These are phyloP conservation scores for Trichomycterus rosablanca DNA, from an alignment of 2,113 vertebrate genomes.

Conservation along the genomic window DNA sequence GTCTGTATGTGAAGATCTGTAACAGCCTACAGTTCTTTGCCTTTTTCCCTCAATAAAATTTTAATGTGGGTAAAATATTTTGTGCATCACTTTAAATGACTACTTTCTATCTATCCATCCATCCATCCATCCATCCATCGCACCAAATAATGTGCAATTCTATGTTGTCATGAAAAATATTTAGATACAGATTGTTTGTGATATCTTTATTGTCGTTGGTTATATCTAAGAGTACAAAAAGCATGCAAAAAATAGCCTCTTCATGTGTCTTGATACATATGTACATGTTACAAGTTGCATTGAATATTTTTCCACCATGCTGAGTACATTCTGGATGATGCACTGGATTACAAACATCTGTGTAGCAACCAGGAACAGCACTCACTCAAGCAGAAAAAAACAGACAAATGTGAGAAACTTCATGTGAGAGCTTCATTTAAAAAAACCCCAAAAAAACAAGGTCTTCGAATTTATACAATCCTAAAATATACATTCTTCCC, in stretches of 20 bases:
- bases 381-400: conserved; percentile 43
- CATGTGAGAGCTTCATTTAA: not conserved
- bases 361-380: conserved; percentile 30
- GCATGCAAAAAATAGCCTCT: conserved; percentile 78
- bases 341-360: conserved; percentile 43
- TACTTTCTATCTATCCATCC: too few relatives aligned
- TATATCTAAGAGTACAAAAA: conserved; percentile 70
- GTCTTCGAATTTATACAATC: too few relatives aligned
- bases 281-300: conserved; percentile 65
- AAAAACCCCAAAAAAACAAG: not conserved
- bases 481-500: not conserved
- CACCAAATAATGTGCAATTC: too few relatives aligned
- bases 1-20: too few relatives aligned
- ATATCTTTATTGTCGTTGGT: conserved; percentile 56
- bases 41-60: not conserved
- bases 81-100: not conserved
- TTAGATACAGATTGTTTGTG: conserved; percentile 16
- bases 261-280: conserved; percentile 71
- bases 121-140: too few relatives aligned
- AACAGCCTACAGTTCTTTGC: too few relatives aligned
- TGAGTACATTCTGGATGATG: conserved; percentile 58
- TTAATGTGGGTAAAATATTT: not conserved
- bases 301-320: conserved; percentile 31
- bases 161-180: too few relatives aligned
- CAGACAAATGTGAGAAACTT: conserved; percentile 22